These are phyloP conservation scores for Recurvirostra avosetta DNA, from an alignment of 2,113 vertebrate genomes.

Conservation along the genomic window DNA sequence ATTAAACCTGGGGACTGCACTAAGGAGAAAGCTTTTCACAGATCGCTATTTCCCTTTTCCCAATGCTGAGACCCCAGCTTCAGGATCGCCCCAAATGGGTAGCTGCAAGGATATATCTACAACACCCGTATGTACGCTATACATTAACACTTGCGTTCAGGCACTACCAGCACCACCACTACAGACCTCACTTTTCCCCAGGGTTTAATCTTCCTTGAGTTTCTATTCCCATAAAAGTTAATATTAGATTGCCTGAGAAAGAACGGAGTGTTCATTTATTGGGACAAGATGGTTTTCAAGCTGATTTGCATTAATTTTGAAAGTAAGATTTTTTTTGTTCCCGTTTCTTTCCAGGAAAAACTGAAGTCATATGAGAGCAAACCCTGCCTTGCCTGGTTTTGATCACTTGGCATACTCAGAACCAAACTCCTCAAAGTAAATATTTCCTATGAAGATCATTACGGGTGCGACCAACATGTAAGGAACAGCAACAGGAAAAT, in stretches of 20 bases:
- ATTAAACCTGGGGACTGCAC: neutral
- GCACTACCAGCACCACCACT: neutral
- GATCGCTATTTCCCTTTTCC: neutral
- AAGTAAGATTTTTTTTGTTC: neutral
- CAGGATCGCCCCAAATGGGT: fast-evolving
- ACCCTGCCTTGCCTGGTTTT: slow-evolving; percentile 25
- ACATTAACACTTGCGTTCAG: neutral
- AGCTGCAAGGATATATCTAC: neutral
- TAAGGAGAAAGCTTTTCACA: neutral
- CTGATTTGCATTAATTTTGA: slow-evolving; percentile 15
- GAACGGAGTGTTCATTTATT: fast-evolving
- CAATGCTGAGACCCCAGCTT: neutral
- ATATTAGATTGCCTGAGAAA: neutral
- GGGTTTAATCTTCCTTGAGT: neutral
- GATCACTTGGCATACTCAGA: slow-evolving; percentile 40
- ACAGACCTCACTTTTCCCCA: neutral
- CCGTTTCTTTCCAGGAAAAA: neutral
- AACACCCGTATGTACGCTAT: fast-evolving
- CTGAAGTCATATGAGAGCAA: neutral
- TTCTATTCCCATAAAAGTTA: neutral
- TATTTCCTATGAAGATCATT: slow-evolving; percentile 59
- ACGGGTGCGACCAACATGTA: slow-evolving; percentile 46
- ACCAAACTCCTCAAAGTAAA: slow-evolving; percentile 57
- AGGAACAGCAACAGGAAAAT: slow-evolving; percentile 48
- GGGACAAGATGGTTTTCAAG: neutral